Evolutionary conservation across 2,888 invertebrate species (phyloP), one percentile per base, ranked within the genome.

Genomic region (Silvanus unidentatus): DNA sequence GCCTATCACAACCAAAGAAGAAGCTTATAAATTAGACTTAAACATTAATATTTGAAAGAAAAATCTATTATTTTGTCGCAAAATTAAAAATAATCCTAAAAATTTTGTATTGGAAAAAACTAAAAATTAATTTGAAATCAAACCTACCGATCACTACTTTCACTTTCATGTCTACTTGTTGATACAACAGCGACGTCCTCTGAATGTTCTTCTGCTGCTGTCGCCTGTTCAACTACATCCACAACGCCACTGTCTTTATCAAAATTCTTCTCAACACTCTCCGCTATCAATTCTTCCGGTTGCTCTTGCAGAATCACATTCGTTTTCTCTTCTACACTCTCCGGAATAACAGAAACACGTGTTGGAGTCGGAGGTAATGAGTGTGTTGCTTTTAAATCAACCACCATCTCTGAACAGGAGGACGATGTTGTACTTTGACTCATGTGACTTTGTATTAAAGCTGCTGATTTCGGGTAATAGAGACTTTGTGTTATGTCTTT

Each of bases 391-490:
- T 22, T 45, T 8, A 44, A 38, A 2, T 47, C 13, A 14, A 32
- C 40, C 9, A 5, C 4, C 12, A 12, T 32, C 11, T 46, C 49
- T 14, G 44, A 42, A 32, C 42, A 44, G 9, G 40, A 15, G 1
- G 22, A 29, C 13, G 55, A 52, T 12, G 62, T 62, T 41, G 66
- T 65, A 48, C 69, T 68, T 41, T 65, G 65, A 1, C 66, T 57
- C 65, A 67, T 64, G 6, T 43, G 22, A 5, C 43, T 12, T 2
- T 52, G 50, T 27, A 38, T 22, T 15, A 14, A 13, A 6, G 41
- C 28, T 36, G 30, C 10, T 5, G 44, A 13, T 40, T 40, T 49
- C n/a, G 45, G 50, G 2, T 48, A 48, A 57, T 46, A 49, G 34
- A 52, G 43, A 45, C 50, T 58, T 44, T 42, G 51, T 10, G 50